Evolutionary conservation across 2,113 vertebrate species (phyloP).

Genomic region (Cyanoramphus novaezelandiae): DNA sequence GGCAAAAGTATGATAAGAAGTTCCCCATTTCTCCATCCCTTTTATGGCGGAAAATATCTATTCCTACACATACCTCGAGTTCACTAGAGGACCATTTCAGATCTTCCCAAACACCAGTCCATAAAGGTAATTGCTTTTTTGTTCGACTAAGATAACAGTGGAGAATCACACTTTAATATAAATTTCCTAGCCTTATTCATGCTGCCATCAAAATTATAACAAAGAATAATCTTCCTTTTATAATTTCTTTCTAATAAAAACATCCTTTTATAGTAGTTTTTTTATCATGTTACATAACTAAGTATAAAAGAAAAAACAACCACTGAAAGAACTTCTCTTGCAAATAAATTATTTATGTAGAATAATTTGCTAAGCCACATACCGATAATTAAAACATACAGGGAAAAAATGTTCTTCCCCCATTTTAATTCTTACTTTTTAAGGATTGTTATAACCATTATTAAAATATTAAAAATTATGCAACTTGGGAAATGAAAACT

Average conservation of each 20-base stretch:
- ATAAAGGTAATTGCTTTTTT: not conserved
- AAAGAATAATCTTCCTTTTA: not conserved
- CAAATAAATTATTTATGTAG: not conserved
- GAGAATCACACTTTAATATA: not conserved
- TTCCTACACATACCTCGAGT: not conserved
- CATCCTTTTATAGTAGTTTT: not conserved
- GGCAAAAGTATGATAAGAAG: not conserved
- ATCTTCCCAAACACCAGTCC: not conserved
- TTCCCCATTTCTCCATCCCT: not conserved
- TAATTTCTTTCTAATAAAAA: not conserved
- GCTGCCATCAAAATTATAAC: not conserved
- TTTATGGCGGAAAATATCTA: not conserved
- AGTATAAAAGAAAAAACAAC: not conserved
- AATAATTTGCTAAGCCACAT: not conserved
- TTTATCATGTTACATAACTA: not conserved
- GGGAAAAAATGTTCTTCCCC: not conserved
- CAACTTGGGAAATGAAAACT: not conserved
- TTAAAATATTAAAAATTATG: not conserved
- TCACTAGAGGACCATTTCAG: not conserved
- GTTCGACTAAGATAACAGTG: not conserved
- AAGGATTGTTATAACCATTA: not conserved
- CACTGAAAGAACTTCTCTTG: not conserved
- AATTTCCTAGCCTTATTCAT: not conserved
- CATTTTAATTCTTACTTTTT: not conserved
- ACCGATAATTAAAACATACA: not conserved